Base-by-base conservation (phyloP, 2,113 vertebrate genomes). In the Actenoides hombroni region DNA sequence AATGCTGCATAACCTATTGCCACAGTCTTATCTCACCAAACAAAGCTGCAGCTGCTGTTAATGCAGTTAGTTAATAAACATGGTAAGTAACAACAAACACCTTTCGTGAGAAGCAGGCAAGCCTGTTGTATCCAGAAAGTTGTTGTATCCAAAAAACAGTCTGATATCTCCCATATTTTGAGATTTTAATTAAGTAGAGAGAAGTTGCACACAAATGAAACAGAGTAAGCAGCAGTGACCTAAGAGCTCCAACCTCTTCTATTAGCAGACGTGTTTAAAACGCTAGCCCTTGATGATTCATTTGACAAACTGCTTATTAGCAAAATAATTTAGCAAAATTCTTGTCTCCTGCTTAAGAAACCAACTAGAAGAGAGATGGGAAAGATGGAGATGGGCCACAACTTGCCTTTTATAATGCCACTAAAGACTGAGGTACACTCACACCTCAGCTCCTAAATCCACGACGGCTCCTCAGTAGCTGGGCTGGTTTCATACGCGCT, bases 71-170 rank as follows among this genome's bases (percentile, higher is more conserved):
- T 92, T 74, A 83, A 69, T 73, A 84, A 94, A 92, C 31, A 28
- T 4, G 59, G 1, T 33, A 84, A 74, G 31, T n/a, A 85, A 68
- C 35, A 83, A 85, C 28, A 83, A 85, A 56, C 23, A 46, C 37
- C 16, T 48, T 90, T 83, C 48, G 77, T 31, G 69, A 90, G 90
- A 91, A 59, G 44, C 40, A 95, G 96, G 79, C 40, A 90, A 91
- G 37, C 31, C 61, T 69, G 12, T 65, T 37, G 19, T 15, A 91
- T 24, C 13, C 37, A 71, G 48, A 79, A 91, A 71, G 37, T 54
- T 70, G 12, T 65, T 37, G 19, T 15, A 91, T 24, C 13, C 37
- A 71, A 42, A 79, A 91, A 71, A 76, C 18, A 49, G 40, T 40
- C 33, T 57, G 54, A 5, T 74, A 76, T 20, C 59, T 40, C 69